phyloP scores from a whole-genome alignment of 2,113 vertebrate species.

The Gracilinanus agilis region DNA sequence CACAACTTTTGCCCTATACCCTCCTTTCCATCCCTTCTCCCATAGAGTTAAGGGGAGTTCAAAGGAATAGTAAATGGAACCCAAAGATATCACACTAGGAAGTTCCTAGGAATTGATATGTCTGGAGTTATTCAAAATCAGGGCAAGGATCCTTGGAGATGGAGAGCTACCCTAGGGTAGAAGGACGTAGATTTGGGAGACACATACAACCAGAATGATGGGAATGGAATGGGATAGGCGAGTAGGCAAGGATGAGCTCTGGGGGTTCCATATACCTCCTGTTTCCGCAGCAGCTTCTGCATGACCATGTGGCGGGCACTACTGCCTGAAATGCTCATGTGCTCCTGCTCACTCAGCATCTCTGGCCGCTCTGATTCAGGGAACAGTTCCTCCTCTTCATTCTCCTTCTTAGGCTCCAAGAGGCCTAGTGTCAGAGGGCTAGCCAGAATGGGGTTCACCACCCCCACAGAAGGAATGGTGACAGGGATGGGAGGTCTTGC shows the following conservation, averaged over 20 bases:
- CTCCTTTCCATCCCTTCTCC: no score
- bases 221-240: background rate
- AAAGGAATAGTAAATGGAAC: background rate
- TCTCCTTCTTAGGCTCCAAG: slow-evolving; percentile 88
- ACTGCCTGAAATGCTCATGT: slow-evolving; percentile 97
- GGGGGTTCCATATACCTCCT: slow-evolving; percentile 88
- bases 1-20: background rate
- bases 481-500: slow-evolving; percentile 95
- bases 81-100: background rate
- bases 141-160: background rate
- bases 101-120: background rate
- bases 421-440: slow-evolving; percentile 90
- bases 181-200: background rate
- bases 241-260: background rate
- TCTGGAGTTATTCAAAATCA: background rate
- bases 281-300: slow-evolving; percentile 95
- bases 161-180: background rate
- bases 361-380: slow-evolving; percentile 92
- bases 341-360: slow-evolving; percentile 96
- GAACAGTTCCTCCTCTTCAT: slow-evolving; percentile 91
- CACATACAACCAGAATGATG: background rate
- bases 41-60: background rate
- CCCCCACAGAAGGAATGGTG: slow-evolving; percentile 94
- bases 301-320: slow-evolving; percentile 96
- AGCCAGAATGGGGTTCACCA: slow-evolving; percentile 96